These are phyloP conservation scores for pig (Sus scrofa) DNA, from an alignment of 2,113 vertebrate species.

Conservation along the genomic window DNA sequence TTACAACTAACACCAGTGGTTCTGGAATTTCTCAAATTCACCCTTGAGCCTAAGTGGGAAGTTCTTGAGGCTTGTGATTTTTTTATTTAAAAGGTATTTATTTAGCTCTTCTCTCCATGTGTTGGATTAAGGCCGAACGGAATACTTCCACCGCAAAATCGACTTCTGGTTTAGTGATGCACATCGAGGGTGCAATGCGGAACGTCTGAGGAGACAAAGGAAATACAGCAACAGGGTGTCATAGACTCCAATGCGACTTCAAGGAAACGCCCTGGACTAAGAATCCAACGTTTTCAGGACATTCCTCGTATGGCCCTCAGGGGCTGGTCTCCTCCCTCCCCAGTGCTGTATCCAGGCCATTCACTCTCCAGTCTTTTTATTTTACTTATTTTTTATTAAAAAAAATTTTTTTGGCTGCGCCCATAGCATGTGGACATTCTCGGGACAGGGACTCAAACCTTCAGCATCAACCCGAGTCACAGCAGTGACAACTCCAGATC, in stretches of 20 bases:
- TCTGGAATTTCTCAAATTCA: background rate
- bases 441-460: too few relatives aligned
- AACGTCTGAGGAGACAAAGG: slow-evolving; percentile 90
- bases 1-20: background rate
- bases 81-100: background rate
- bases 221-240: background rate
- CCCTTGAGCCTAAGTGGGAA: background rate
- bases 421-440: too few relatives aligned
- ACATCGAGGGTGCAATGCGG: slow-evolving; percentile 95
- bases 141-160: slow-evolving; percentile 94
- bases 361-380: background rate
- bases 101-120: slow-evolving; percentile 85
- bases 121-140: slow-evolving; percentile 88
- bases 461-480: too few relatives aligned
- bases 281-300: background rate
- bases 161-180: slow-evolving; percentile 93
- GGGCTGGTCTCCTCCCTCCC: background rate
- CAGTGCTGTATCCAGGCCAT: background rate
- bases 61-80: background rate
- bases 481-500: too few relatives aligned
- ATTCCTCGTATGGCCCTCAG: background rate
- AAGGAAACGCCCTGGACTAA: background rate
- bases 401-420: too few relatives aligned
- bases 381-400: too few relatives aligned
- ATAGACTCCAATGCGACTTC: background rate